Evolutionary conservation across 2,113 vertebrate species (phyloP), one percentile per base, ranked within the genome.

Genomic region (Corvus cornix): DNA sequence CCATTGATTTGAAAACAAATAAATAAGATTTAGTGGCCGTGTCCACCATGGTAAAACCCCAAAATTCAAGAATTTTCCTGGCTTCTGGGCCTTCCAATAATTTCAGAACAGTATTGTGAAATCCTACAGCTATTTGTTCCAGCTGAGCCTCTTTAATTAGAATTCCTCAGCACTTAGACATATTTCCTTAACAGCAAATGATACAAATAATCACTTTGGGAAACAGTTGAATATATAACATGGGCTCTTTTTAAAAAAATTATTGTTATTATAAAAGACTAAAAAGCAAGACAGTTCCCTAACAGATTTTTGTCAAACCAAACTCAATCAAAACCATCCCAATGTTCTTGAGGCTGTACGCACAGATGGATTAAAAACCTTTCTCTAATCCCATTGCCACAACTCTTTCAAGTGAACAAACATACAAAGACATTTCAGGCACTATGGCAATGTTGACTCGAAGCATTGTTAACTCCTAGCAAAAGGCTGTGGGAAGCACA

Each of bases 141-240:
- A 98, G 97, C 97, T 97, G 97, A 97, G 92, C 53, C 88, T 87
- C 81, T 80, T 97, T 97, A 90, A 98, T 97, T 97, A 96, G 96
- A 94, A 97, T 98, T 98, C 97, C 95, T 97, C 84, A 94, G 97
- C 96, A 96, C 96, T 97, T 96, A 96, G 92, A 92, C 94, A 87
- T 85, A 97, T 96, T 97, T 98, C 97, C 96, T 98, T 97, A 98
- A 97, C 96, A 97, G 96, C 70, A 93, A 97, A 96, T 85, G 56
- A 95, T 90, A 96, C 76, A 96, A 94, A 96, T 94, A 97, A 95
- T 85, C 82, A 95, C 88, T 90, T 94, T 66, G 51, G 90, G 68
- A 56, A 90, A 96, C 82, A 94, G 88, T 1, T 2, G 39, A 90
- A 78, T 60, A 86, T 67, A 59, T 85, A 88, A 90, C 55, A 67